These are phyloP conservation scores for Paratrypauchen microcephalus DNA, from an alignment of 2,797 vertebrate genomes.

Conservation along the genomic window DNA sequence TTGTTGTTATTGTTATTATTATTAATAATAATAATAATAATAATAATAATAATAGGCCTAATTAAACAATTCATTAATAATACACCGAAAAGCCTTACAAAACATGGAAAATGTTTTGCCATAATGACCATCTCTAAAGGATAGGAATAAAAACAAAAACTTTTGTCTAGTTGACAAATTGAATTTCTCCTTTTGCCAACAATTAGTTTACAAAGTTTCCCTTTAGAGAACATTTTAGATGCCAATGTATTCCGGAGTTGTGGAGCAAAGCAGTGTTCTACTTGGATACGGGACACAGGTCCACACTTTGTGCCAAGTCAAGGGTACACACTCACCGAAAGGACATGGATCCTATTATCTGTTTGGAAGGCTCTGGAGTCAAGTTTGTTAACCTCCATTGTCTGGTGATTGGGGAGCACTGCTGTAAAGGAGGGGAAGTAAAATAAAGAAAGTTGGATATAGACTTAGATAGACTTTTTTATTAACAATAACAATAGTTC, in stretches of 20 bases:
- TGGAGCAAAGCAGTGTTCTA: not conserved
- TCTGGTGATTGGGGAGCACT: not conserved
- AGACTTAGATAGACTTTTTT: too few species aligned
- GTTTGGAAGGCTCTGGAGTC: not conserved
- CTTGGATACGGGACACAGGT: not conserved
- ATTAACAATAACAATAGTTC: too few species aligned
- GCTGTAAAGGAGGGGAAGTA: not conserved
- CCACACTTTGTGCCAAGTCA: not conserved
- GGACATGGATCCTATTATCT: conserved; percentile 5
- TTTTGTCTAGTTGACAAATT: too few species aligned
- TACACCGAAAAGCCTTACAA: too few species aligned
- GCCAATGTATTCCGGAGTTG: conserved; percentile 6
- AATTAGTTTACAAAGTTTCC: conserved; percentile 6
- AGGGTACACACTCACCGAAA: not conserved
- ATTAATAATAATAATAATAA: too few species aligned
- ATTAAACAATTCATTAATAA: not conserved
- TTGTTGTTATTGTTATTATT: too few species aligned
- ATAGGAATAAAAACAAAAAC: too few species aligned
- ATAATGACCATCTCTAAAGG: not conserved
- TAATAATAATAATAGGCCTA: too few species aligned
- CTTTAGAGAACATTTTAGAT: not conserved
- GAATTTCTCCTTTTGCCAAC: too few species aligned
- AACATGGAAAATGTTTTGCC: too few species aligned
- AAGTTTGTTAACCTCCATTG: conserved; percentile 2
- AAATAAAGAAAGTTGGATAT: not conserved